These are phyloP conservation scores for Villa cingulata DNA, from an alignment of 2,888 invertebrate genomes.

Conservation along the genomic window DNA sequence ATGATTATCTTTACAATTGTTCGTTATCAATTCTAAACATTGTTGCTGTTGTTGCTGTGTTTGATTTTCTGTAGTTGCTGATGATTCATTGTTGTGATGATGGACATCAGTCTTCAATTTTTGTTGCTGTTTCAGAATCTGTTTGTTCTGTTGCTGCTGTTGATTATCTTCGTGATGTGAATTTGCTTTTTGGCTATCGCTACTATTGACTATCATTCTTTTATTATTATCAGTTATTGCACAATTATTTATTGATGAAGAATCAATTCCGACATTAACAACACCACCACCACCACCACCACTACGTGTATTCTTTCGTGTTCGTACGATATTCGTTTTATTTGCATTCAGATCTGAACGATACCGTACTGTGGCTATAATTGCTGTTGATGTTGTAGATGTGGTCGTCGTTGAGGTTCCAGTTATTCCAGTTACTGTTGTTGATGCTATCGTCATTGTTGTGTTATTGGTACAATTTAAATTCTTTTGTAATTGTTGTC, in stretches of 20 bases:
- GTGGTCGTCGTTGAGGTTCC: not conserved
- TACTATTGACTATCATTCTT: constrained; percentile 29
- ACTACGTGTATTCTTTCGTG: constrained; percentile 26
- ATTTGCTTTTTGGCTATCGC: constrained; percentile 22
- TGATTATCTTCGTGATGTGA: constrained; percentile 2
- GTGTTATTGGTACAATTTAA: not conserved
- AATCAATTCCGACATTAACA: no score
- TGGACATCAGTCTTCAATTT: constrained; percentile 4
- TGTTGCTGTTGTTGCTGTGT: not conserved
- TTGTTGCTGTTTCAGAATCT: no score
- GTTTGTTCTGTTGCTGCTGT: not conserved
- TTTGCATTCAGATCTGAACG: constrained; percentile 24
- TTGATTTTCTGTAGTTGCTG: no score
- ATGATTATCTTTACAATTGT: not conserved
- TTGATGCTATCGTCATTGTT: no score
- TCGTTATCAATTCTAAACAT: not conserved
- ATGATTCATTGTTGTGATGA: constrained; percentile 6
- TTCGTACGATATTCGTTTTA: constrained; percentile 20
- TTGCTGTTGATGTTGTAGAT: not conserved
- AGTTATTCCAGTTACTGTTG: no score
- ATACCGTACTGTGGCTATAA: not conserved
- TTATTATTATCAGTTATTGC: constrained; percentile 16
- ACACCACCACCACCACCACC: constrained; percentile 5
- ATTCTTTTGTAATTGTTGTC: constrained; percentile 7
- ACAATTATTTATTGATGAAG: not conserved